Base-by-base conservation (phyloP, 2,113 vertebrate genomes). In the Dipodomys stephensi region DNA sequence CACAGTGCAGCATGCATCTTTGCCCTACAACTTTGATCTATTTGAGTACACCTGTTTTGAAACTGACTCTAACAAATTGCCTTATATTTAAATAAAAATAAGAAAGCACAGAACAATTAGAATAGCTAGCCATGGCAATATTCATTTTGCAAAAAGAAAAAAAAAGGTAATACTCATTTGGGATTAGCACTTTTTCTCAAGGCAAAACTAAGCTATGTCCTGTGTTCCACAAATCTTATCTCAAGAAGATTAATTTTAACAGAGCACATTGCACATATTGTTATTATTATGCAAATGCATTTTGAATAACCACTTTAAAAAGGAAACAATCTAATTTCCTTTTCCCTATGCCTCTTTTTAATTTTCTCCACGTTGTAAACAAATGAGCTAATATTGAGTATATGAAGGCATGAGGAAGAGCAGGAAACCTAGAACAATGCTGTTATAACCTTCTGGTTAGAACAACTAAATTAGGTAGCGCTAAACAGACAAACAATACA, bases 211-310 rank as follows among this genome's bases (percentile, higher is more conserved):
- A 95, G 46, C 72, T 83, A 28, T 74, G 16, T 6, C 7, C 18
- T 57, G 44, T 84, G 87, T 90, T 79, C 67, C 81, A 46, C 87
- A 92, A 92, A 32, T 32, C 62, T 94, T 96, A 87, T 96, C 87
- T 82, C 64, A 44, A 95, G 49, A 60, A 83, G 60, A 93, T 95
- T 96, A 87, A 93, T 91, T 95, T 95, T 87, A 95, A 95, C 39
- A 91, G 35, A 53, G 46, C 20, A 35, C 30, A 73, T 35, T 82
- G 78, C 68, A 93, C 65, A 80, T 84, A 76, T 64, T 91, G 60
- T 72, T 95, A 77, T 94, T 93, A 79, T 82, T 91, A 92, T 87
- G 74, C n/a, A 97, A 94, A 93, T 72, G 74, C 35, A 13, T 69
- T 89, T 80, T 88, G 64, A 94, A 94, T 73, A 78, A 87, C 44